A percentile compares a stretch with the other conserved stretches of the same genome.
Evolutionary conservation across 2,113 vertebrate species (phyloP).

Genomic region (Ceyx melanurus): DNA sequence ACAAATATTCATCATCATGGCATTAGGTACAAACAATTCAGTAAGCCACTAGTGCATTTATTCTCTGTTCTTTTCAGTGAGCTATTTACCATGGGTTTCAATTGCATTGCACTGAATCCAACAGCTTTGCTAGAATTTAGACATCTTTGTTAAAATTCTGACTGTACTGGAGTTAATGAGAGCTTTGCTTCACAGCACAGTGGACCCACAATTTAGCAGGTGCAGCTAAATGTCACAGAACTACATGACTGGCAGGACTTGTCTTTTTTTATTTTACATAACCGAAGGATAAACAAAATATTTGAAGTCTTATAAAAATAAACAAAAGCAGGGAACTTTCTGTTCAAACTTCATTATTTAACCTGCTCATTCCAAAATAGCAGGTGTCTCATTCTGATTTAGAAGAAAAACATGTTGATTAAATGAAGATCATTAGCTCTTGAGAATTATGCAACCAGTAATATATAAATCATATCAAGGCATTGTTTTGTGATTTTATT

Average conservation of each 20-base stretch:
- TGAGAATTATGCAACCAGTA: not conserved
- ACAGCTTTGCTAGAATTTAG: not conserved
- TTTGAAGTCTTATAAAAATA: not conserved
- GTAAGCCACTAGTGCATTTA: not conserved
- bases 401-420: not conserved
- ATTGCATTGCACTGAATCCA: not conserved
- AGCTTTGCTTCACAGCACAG: not conserved
- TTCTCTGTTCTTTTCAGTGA: not conserved
- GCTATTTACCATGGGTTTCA: not conserved
- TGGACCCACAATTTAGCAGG: not conserved
- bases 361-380: not conserved
- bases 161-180: not conserved
- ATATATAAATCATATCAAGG: not conserved
- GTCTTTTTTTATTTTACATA: not conserved
- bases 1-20: not conserved
- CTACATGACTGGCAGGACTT: not conserved
- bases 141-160: not conserved
- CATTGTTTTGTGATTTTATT: not conserved
- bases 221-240: not conserved
- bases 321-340: not conserved
- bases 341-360: not conserved
- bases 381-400: not conserved
- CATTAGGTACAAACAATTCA: not conserved
- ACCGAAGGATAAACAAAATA: not conserved
- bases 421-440: not conserved